Conservation (phyloP, 2,113 vertebrate genomes). For the Pterocles gutturalis region DNA sequence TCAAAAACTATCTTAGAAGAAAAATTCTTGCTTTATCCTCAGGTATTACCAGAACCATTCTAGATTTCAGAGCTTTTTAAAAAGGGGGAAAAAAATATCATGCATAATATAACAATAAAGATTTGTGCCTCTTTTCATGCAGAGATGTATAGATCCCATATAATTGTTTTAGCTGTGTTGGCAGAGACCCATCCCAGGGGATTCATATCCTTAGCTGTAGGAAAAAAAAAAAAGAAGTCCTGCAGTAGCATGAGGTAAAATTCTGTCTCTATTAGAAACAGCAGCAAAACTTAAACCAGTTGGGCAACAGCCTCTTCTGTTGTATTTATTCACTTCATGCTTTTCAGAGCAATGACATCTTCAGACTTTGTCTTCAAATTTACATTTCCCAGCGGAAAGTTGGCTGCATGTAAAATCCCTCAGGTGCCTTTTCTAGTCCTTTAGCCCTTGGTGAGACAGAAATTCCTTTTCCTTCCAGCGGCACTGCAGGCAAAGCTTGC, state of each 20-base stretch:
- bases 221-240: neutral
- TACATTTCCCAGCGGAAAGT: neutral
- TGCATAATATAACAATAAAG: neutral
- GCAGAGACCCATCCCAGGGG: neutral
- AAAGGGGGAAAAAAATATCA: neutral
- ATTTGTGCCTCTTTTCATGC: neutral
- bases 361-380: neutral
- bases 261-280: neutral
- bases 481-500: neutral
- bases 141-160: neutral
- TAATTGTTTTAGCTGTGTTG: neutral
- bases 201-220: neutral
- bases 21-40: neutral
- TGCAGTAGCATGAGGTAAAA: neutral
- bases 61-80: neutral
- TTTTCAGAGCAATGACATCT: neutral
- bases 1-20: neutral
- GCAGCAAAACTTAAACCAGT: neutral
- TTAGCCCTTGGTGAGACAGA: neutral
- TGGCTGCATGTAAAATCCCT: neutral
- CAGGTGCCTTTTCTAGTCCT: neutral
- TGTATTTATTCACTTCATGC: neutral
- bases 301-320: neutral
- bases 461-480: neutral
- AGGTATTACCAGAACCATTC: neutral